Conservation (phyloP, 2,888 invertebrate genomes). For the Blastobasis lacticolella region DNA sequence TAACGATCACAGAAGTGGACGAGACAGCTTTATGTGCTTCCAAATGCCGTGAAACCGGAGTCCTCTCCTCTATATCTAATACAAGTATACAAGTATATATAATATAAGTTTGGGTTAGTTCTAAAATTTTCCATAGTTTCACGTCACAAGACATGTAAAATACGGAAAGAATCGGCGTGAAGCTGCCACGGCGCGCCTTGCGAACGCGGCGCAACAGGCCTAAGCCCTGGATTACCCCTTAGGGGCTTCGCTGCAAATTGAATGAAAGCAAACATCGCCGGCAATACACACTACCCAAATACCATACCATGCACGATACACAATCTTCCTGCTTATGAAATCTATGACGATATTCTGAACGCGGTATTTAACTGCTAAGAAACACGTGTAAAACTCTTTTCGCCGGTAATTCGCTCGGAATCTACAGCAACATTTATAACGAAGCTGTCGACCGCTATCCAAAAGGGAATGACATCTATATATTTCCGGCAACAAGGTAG, state of each 20-base stretch:
- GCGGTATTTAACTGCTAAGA: too few species aligned
- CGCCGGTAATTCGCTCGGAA: conserved; percentile 2
- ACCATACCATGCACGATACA: not conserved
- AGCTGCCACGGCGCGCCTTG: conserved; percentile 28
- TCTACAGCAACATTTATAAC: conserved; percentile 23
- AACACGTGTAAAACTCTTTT: too few species aligned
- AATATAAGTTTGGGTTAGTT: too few species aligned
- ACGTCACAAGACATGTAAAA: not conserved
- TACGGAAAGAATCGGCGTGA: conserved; percentile 12
- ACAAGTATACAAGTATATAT: too few species aligned
- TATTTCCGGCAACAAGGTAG: conserved; percentile 16
- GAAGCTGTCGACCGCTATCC: conserved; percentile 19
- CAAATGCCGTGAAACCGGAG: too few species aligned
- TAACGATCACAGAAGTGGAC: too few species aligned
- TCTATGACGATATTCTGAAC: too few species aligned
- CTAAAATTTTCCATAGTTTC: too few species aligned
- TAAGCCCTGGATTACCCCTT: conserved; percentile 62
- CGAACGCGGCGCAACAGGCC: conserved; percentile 58
- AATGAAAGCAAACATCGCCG: conserved; percentile 57
- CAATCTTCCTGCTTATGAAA: too few species aligned
- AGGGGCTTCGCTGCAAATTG: conserved; percentile 67
- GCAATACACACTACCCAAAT: conserved; percentile 1
- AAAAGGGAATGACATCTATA: conserved; percentile 23
- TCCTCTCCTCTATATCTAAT: too few species aligned
- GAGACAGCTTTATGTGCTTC: too few species aligned